phyloP scores from a whole-genome alignment of 35 echinoderm and acorn worm genomes.

The Ptychodera flava region DNA sequence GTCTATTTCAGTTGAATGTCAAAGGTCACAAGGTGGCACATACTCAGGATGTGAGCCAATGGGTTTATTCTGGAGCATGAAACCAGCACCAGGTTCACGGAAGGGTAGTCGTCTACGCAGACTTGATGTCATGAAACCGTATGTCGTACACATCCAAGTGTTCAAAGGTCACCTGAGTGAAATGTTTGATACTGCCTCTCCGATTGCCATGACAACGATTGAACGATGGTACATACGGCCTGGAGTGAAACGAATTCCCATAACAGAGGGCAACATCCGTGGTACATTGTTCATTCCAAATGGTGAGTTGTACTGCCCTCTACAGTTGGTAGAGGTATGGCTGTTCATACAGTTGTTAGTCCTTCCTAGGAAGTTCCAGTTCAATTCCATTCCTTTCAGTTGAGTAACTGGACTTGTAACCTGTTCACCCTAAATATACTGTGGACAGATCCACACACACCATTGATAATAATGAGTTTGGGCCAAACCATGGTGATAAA shows the following conservation, averaged over 20 bases:
- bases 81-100: conserved; percentile 19
- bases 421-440: too few species aligned
- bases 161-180: background rate
- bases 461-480: too few species aligned
- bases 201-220: background rate
- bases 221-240: conserved; percentile 26
- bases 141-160: background rate
- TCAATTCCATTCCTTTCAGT: too few species aligned
- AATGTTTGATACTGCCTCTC: background rate
- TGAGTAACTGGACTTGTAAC: too few species aligned
- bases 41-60: conserved; percentile 19
- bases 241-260: conserved; percentile 14
- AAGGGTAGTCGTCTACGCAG: background rate
- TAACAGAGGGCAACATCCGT: conserved; percentile 9
- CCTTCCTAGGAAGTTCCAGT: too few species aligned
- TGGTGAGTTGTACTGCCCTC: too few species aligned
- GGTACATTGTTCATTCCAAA: conserved; percentile 42
- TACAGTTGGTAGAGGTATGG: too few species aligned
- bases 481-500: too few species aligned
- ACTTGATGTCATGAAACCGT: conserved; percentile 17
- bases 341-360: too few species aligned
- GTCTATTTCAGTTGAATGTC: too few species aligned
- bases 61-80: conserved; percentile 43
- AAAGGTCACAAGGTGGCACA: too few species aligned
- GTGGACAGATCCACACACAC: too few species aligned